phyloP scores from a whole-genome alignment of 2,797 vertebrate genomes.

The Notolabrus celidotus region DNA sequence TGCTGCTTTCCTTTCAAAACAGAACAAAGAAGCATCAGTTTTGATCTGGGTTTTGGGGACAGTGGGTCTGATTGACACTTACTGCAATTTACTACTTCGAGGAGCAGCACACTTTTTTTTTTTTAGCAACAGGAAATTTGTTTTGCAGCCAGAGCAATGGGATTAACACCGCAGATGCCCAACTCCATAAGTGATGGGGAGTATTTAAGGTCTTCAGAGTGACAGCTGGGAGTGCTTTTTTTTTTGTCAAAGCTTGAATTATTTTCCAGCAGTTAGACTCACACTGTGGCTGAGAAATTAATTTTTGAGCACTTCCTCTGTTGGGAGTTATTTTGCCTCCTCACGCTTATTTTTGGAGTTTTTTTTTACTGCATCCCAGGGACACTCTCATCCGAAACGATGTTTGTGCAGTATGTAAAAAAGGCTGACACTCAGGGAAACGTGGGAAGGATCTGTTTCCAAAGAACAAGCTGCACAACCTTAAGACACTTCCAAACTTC shows the following conservation, averaged over 20 bases:
- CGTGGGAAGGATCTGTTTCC: slow-evolving; percentile 41
- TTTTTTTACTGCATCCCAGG: slow-evolving; percentile 45
- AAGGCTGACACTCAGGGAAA: slow-evolving; percentile 31
- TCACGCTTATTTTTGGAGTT: slow-evolving; percentile 36
- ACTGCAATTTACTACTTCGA: slow-evolving; percentile 32
- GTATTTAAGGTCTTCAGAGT: slow-evolving; percentile 46
- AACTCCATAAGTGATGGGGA: slow-evolving; percentile 39
- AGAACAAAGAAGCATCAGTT: slow-evolving; percentile 52
- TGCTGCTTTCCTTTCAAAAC: slow-evolving; percentile 32
- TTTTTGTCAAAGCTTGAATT: no score
- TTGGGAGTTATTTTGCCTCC: slow-evolving; percentile 55
- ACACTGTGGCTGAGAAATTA: slow-evolving; percentile 51
- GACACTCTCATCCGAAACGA: slow-evolving; percentile 51
- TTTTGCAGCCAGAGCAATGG: slow-evolving; percentile 15
- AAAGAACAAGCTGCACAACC: slow-evolving; percentile 29
- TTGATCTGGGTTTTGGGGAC: slow-evolving; percentile 63
- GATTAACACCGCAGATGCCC: slow-evolving; percentile 8
- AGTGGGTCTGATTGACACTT: slow-evolving; percentile 34
- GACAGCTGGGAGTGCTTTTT: slow-evolving; percentile 46
- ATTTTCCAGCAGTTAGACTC: slow-evolving; percentile 49
- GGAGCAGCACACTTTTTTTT: slow-evolving; percentile 44
- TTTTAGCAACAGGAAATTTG: neutral
- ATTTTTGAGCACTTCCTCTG: slow-evolving; percentile 46
- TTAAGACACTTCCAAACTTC: slow-evolving; percentile 37
- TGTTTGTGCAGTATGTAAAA: slow-evolving; percentile 40